A percentile compares a stretch with the other conserved stretches of the same genome.
These are phyloP conservation scores for Thamnophis sirtalis DNA, from an alignment of 2,113 vertebrate genomes.

Conservation along the genomic window DNA sequence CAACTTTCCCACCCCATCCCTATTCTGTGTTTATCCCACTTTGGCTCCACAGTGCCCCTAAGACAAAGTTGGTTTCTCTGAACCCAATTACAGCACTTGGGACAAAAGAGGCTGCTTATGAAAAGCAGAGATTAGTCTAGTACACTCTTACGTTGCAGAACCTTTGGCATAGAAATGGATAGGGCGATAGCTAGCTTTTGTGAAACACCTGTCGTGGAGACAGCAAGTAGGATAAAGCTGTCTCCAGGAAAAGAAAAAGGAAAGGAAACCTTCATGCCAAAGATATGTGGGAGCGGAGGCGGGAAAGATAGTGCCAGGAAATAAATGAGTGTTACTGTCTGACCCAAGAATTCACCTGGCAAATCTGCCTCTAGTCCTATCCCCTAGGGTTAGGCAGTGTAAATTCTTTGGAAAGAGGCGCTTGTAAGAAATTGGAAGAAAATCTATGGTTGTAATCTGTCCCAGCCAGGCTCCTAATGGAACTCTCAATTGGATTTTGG, in stretches of 20 bases:
- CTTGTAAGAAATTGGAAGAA: neutral
- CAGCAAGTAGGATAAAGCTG: neutral
- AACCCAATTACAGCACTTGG: constrained; percentile 44
- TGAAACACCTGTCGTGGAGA: neutral
- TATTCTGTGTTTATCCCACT: constrained; percentile 45
- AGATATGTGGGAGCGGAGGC: neutral
- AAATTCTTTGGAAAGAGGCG: neutral
- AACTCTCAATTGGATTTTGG: neutral
- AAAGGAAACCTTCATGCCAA: neutral
- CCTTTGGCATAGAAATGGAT: neutral
- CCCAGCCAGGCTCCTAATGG: too few species aligned
- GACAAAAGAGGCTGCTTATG: constrained; percentile 65
- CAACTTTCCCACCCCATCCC: constrained; percentile 23
- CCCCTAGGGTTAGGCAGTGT: neutral
- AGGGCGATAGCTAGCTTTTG: neutral
- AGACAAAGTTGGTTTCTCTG: constrained; percentile 39
- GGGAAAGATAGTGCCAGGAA: neutral
- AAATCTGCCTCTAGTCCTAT: neutral
- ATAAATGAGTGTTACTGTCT: neutral
- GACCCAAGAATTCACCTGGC: neutral
- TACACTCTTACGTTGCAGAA: constrained; percentile 26
- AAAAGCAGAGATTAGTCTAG: constrained; percentile 57
- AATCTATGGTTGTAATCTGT: neutral
- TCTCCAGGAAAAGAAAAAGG: neutral
- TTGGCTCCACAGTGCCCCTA: constrained; percentile 39